phyloP scores from a whole-genome alignment of 2,113 vertebrate genomes.

The Oreochromis tanganicae region DNA sequence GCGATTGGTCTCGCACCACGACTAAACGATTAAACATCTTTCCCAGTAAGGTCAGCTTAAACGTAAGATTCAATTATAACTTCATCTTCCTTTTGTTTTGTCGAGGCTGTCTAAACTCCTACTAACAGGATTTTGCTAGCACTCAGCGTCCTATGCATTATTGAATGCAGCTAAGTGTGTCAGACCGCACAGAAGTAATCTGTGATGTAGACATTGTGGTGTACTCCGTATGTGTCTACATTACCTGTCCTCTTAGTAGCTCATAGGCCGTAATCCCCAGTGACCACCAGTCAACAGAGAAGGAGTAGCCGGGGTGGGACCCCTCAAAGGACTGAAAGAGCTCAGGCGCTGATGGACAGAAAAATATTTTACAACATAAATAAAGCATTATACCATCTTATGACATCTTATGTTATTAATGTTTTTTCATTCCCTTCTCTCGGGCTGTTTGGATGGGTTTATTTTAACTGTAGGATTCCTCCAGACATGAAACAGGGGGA shows the following conservation, averaged over 20 bases:
- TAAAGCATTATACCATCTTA: neutral
- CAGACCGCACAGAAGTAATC: neutral
- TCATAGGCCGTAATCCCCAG: constrained; percentile 90
- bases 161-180: neutral
- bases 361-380: neutral
- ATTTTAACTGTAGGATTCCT: neutral
- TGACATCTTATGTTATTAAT: neutral
- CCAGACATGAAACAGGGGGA: neutral
- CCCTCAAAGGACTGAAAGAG: constrained; percentile 82
- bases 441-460: neutral
- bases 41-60: neutral
- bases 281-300: constrained; percentile 83
- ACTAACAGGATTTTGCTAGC: neutral
- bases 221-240: neutral
- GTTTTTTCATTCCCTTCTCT: neutral
- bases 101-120: neutral
- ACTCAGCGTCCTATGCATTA: neutral
- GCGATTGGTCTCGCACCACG: neutral
- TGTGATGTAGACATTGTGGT: neutral
- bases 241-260: constrained; percentile 88
- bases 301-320: constrained; percentile 83
- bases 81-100: neutral
- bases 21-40: constrained; percentile 22
- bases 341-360: constrained; percentile 81
- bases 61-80: constrained; percentile 23